A percentile compares a stretch with the other conserved stretches of the same genome.
These are phyloP conservation scores for Drosophila falleni DNA, from an alignment of 2,888 invertebrate species.

Conservation along the genomic window DNA sequence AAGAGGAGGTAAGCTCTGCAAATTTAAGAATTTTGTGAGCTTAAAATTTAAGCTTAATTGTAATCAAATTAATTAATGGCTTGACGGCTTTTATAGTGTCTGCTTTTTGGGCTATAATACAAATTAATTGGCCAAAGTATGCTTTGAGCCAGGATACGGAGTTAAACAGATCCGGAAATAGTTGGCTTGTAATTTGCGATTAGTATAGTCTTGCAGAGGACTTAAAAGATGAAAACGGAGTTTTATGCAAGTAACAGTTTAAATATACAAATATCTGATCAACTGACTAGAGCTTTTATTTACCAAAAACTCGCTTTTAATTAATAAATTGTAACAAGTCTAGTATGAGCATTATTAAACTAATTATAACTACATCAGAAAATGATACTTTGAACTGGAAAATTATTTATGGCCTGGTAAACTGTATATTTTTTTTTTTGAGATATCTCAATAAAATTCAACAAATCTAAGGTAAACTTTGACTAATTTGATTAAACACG, in stretches of 20 bases:
- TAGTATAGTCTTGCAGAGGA: neutral
- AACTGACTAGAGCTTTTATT: too few relatives aligned
- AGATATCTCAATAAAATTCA: neutral
- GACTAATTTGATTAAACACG: neutral
- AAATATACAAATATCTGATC: neutral
- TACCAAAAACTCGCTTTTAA: too few relatives aligned
- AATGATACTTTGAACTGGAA: too few relatives aligned
- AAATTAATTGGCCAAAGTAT: conserved; percentile 13
- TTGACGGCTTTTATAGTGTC: conserved; percentile 20
- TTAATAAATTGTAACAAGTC: too few relatives aligned
- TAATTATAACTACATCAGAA: too few relatives aligned
- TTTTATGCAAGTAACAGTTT: neutral
- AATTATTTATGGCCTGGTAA: too few relatives aligned
- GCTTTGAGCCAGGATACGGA: neutral
- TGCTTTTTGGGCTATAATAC: neutral
- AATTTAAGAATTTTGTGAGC: conserved; percentile 38
- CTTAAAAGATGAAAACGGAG: neutral
- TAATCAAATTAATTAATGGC: conserved; percentile 52
- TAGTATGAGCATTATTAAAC: too few relatives aligned
- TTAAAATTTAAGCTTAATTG: conserved; percentile 53
- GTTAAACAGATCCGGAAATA: conserved; percentile 3
- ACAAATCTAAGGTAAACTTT: neutral
- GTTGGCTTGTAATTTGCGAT: conserved; percentile 2
- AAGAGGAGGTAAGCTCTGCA: neutral
- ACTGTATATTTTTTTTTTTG: too few relatives aligned